Evolutionary conservation across 2,888 invertebrate genomes (phyloP), one percentile per base, ranked within the genome.

Genomic region (Chrysolina americana): DNA sequence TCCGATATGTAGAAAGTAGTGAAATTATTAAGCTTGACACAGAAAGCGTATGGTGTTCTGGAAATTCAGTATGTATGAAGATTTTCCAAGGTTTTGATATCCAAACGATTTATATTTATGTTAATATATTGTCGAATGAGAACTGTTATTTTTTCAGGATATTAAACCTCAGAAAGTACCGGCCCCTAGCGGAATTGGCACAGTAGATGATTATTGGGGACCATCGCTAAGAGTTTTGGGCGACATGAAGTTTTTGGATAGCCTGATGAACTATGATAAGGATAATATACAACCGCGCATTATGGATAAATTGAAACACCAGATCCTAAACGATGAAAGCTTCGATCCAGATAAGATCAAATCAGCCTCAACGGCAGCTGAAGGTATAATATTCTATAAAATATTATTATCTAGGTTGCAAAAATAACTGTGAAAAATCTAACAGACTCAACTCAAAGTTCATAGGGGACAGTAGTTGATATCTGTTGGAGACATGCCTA

Each of bases 261-360:
- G 92, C 19, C 89, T 99, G 70, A 91, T 96, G 50, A 92, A 93
- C 82, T 99, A 94, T 82, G 98, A 98, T 85, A 98, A 97, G 87
- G 98, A 99, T 83, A 97, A 97, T 85, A 98, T 99, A 79, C 93
- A 95, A 0, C 92, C 94, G 0, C 87, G 91, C 0, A 92, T 96
- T 2, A 98, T 98, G 89, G 94, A 95, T 85, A 95, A 93, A 83
- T 91, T 98, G 69, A 92, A 94, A 79, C 92, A 94, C 47, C 94
- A 93, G 80, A 95, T 97, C 72, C 89, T 96, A 83, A 91, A 90
- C 44, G 96, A 97, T 85, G 94, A 95, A 71, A 95, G 94, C 68
- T 98, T 98, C 86, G 96, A 96, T 85, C 97, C 97, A 0, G 97
- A 97, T 64, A 97, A 97, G 89, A 92, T 98, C 44, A 94, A 93